phyloP scores from a whole-genome alignment of 2,113 vertebrate genomes.

The Scomber japonicus region DNA sequence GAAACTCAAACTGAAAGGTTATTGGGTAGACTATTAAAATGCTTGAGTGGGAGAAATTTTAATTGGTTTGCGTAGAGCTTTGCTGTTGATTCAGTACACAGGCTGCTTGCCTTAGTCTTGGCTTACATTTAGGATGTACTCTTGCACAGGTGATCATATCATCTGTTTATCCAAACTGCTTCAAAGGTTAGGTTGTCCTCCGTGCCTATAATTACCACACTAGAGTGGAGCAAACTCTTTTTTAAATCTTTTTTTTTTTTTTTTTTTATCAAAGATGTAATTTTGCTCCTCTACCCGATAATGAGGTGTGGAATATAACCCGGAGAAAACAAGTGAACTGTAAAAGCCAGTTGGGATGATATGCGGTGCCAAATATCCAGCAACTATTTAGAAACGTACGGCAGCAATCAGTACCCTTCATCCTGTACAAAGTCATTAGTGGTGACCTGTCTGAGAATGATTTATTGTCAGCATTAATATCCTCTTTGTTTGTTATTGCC shows the following conservation, averaged over 20 bases:
- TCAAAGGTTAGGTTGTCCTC: constrained; percentile 61
- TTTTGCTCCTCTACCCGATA: constrained; percentile 29
- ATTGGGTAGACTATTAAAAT: constrained; percentile 75
- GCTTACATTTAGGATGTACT: constrained; percentile 43
- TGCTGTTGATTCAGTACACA: constrained; percentile 68
- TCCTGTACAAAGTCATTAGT: constrained; percentile 72
- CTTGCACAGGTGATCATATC: constrained; percentile 57
- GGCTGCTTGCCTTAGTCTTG: constrained; percentile 37
- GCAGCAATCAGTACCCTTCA: constrained; percentile 62
- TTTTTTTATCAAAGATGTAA: constrained; percentile 21
- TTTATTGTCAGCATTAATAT: constrained; percentile 77
- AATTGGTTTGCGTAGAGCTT: constrained; percentile 76
- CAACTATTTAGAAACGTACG: constrained; percentile 50
- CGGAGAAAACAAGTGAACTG: constrained; percentile 33
- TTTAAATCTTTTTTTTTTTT: neutral
- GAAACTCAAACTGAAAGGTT: constrained; percentile 77
- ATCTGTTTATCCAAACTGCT: constrained; percentile 64
- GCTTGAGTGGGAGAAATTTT: constrained; percentile 74
- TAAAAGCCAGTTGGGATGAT: constrained; percentile 38
- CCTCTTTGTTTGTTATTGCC: constrained; percentile 68
- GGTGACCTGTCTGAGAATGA: constrained; percentile 72
- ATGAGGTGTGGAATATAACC: constrained; percentile 40
- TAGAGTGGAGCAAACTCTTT: constrained; percentile 9
- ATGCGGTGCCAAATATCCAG: constrained; percentile 32
- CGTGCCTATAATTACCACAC: constrained; percentile 39